Percentiles rank a stretch among this genome's conserved stretches.
Evolutionary conservation across 2,113 vertebrate genomes (phyloP).

Genomic region (Leuciscus idus): DNA sequence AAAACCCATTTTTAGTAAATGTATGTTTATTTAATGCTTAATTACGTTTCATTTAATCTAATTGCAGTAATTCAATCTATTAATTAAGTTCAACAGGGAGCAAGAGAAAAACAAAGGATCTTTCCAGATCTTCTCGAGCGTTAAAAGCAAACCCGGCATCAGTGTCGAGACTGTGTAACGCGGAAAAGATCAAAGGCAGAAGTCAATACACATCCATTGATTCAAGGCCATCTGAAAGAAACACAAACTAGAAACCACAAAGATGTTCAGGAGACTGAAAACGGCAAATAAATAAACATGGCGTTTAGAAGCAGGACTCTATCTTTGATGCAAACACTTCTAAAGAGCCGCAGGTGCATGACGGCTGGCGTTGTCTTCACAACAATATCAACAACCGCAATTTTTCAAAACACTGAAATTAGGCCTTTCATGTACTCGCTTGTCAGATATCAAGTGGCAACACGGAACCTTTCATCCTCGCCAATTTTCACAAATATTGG

Average conservation of each 20-base stretch:
- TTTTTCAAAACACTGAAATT: conserved; percentile 50
- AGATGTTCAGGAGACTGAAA: not conserved
- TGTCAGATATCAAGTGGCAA: conserved; percentile 52
- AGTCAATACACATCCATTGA: not conserved
- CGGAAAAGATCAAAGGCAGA: not conserved
- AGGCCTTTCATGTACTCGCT: conserved; percentile 45
- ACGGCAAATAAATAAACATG: not conserved
- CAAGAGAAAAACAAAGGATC: not conserved
- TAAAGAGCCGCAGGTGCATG: conserved; percentile 29
- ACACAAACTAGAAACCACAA: not conserved
- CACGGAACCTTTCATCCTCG: conserved; percentile 47
- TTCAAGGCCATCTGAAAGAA: not conserved
- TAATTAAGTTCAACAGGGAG: not conserved
- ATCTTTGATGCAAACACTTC: conserved; percentile 23
- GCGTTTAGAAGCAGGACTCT: not conserved
- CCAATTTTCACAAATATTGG: conserved; percentile 42
- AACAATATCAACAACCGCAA: conserved; percentile 37
- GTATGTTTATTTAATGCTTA: too few species aligned
- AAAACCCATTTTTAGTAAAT: not conserved
- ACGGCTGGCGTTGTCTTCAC: not conserved
- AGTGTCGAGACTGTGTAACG: not conserved
- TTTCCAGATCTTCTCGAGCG: not conserved
- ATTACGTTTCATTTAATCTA: too few species aligned
- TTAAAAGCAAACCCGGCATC: not conserved
- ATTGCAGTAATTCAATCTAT: too few species aligned